Evolutionary conservation across 2,888 invertebrate species (phyloP).

Genomic region (Limenitis camilla): DNA sequence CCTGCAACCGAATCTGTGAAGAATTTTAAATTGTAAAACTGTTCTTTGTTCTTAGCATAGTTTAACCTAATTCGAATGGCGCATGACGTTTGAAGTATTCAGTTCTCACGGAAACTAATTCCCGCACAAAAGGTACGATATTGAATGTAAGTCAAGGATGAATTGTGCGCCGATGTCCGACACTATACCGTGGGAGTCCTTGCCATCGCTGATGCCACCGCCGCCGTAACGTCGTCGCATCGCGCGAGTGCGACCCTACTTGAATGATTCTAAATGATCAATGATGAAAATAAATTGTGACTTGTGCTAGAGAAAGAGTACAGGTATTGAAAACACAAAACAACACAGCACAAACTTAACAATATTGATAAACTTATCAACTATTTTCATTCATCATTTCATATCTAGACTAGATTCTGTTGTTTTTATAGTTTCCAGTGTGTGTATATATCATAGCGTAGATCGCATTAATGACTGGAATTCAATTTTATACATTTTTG

Average conservation of each 20-base stretch:
- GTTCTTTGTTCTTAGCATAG: constrained; percentile 23
- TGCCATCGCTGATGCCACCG: background rate
- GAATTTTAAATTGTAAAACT: constrained; percentile 6
- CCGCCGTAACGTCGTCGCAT: constrained; percentile 32
- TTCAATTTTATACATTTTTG: too few species aligned
- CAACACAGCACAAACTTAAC: too few species aligned
- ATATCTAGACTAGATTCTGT: too few species aligned
- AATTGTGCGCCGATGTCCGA: constrained; percentile 44
- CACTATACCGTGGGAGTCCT: constrained; percentile 60
- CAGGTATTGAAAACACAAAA: too few species aligned
- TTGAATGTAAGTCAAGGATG: constrained; percentile 69
- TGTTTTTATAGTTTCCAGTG: too few species aligned
- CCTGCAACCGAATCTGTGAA: too few species aligned
- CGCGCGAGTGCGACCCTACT: constrained; percentile 7
- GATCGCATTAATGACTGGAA: too few species aligned
- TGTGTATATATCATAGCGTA: too few species aligned
- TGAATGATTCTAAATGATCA: background rate
- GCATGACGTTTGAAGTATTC: constrained; percentile 46
- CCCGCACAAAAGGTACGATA: constrained; percentile 67
- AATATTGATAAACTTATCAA: too few species aligned
- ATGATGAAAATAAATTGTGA: too few species aligned
- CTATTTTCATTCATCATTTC: too few species aligned
- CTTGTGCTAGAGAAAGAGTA: too few species aligned
- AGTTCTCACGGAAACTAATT: constrained; percentile 65
- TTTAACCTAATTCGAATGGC: constrained; percentile 39